Base-by-base conservation (phyloP, 1,140 invertebrate species). In the Triops longicaudatus region DNA sequence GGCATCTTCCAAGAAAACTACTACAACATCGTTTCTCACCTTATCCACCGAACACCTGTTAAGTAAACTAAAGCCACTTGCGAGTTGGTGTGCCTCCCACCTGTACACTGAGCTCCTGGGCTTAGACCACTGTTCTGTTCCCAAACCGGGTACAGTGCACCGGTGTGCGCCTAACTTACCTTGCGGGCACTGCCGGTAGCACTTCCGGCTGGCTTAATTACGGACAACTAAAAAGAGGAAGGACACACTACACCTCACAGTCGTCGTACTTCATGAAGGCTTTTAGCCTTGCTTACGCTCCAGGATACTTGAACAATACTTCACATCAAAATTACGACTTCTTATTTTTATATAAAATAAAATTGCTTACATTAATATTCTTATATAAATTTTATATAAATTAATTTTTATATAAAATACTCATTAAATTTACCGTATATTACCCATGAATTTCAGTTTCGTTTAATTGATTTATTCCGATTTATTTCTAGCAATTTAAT, bases 121-220 rank as follows among this genome's bases (percentile, higher is more conserved):
- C 17, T 63, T 63, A 37, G 31, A 37, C 31, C 31, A 37, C 50
- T 63, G 17, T 63, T n/a, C 50, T 63, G 50, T 63, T 63, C 50
- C 31, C 50, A 63, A 63, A 22, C 50, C 50, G 50, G 22, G 50
- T 63, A 63, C 50, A 63, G 10, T 63, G 50, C 50, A 63, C 50
- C 50, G 50, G 44, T 63, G 50, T 14, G 50, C 50, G 50, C 17
- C 31, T 22, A 63, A 63, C 17, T 63, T 63, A 63, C 50, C 50
- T 63, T 22, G 14, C 9, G 50, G 50, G 50, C 50, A 14, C 17
- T 17, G 50, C 50, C 50, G 50, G 50, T 22, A 63, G 50, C 50
- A 63, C 22, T 63, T 63, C 50, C 50, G 50, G 50, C 50, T 63
- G 22, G 50, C 50, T 63, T 63, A 63, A 63, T 63, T 63, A 63